Base-by-base conservation (phyloP, 2,113 vertebrate genomes). In the Labeo catla region DNA sequence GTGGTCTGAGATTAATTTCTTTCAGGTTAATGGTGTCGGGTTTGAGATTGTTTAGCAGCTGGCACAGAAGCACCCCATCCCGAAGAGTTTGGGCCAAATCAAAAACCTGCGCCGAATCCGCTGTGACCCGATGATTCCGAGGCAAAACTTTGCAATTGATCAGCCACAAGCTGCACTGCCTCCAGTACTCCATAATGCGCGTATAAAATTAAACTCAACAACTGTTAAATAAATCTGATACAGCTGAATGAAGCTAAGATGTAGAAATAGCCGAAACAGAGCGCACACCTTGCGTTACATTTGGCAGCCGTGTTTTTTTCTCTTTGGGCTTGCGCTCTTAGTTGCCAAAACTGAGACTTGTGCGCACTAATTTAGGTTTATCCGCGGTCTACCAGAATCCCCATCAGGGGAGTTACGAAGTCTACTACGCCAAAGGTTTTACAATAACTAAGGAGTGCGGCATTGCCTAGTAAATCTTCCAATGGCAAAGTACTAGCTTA, bases 1-100 rank as follows among this genome's bases (percentile, higher is more conserved):
- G 97, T n/a, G 97, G 97, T 77, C 97, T 93, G 88, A 98, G 95
- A 93, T 98, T 98, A 94, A 98, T 98, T 91, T 97, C 97, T 94
- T 97, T 97, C 49, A 98, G 95, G 93, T 98, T 97, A 93, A 98
- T 96, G 92, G 96, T 94, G 91, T 95, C 96, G 72, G 95, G 89
- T 88, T 94, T 92, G 87, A 98, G 94, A 91, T 98, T 98, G 95
- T 98, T 98, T 90, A 98, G 97, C 76, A 98, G 95, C 91, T 98
- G 97, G 90, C 97, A 98, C 23, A 98, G 95, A 15, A 98, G 94
- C 83, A 98, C 97, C n/a, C 97, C 97, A 91, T 98, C 97, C 90
- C 97, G 96, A 19, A 98, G 96, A 2, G 97, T 98, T 87, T 98
- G 97, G 6, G 97, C 97, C 93, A 98, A 87, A 93, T 98, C 97